Evolutionary conservation across 2,888 invertebrate species (phyloP).

Genomic region (Pterostichus madidus): DNA sequence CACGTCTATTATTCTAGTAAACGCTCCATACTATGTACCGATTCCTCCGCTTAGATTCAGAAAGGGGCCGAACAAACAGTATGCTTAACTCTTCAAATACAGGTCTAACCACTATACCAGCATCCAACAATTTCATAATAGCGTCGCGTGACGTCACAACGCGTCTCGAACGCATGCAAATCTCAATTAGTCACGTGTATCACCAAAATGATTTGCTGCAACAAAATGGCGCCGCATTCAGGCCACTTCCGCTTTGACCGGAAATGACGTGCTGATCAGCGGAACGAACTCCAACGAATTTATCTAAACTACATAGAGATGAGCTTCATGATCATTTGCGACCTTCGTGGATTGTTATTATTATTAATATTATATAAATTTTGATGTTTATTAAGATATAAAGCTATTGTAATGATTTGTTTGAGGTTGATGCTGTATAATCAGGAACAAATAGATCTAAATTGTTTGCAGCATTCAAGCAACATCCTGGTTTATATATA

Average conservation of each 20-base stretch:
- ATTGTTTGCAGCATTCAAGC: background rate
- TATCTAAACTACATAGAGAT: background rate
- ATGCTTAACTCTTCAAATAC: constrained; percentile 56
- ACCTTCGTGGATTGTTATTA: constrained; percentile 11
- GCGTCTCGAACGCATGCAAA: constrained; percentile 13
- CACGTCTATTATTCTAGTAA: constrained; percentile 14
- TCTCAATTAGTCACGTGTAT: constrained; percentile 38
- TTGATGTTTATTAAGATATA: constrained; percentile 44
- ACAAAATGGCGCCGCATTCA: constrained; percentile 47
- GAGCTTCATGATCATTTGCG: constrained; percentile 16
- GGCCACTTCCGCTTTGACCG: constrained; percentile 36
- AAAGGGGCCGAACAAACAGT: constrained; percentile 10
- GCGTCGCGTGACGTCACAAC: constrained; percentile 1
- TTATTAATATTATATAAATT: constrained; percentile 28
- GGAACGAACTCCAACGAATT: constrained; percentile 29
- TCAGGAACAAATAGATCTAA: constrained; percentile 29
- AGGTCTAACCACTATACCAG: background rate
- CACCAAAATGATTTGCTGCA: constrained; percentile 43
- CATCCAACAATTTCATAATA: background rate
- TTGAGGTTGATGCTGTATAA: background rate
- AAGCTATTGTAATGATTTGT: constrained; percentile 12
- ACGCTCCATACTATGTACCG: background rate
- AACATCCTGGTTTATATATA: constrained; percentile 14
- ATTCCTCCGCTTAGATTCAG: background rate
- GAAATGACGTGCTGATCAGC: constrained; percentile 36